Conservation (phyloP, 1,140 invertebrate genomes). For the silkworm (Bombyx mori) region ASM3026992v2 NC_085112.1:5903501-5904000, state of each 20-base stretch:
- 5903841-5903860: conserved; percentile 35
- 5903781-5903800: conserved; percentile 61
- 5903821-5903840: conserved; percentile 30
- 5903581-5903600: conserved; percentile 70
- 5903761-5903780: conserved; percentile 72
- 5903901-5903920: conserved; percentile 13
- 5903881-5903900: conserved; percentile 58
- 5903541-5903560: conserved; percentile 58
- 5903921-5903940: conserved; percentile 20
- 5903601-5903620: conserved; percentile 71
- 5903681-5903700: conserved; percentile 56
- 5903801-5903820: conserved; percentile 53
- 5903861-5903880: conserved; percentile 37
- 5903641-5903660: conserved; percentile 51
- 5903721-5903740: conserved; percentile 68
- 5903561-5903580: conserved; percentile 71
- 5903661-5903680: conserved; percentile 66
- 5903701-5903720: conserved; percentile 59
- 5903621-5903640: conserved; percentile 62
- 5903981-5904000: conserved; percentile 18
- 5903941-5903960: conserved; percentile 18
- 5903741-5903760: conserved; percentile 71
- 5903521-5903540: conserved; percentile 60
- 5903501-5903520: conserved; percentile 71
- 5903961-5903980: background rate